phyloP scores from a whole-genome alignment of 1,140 invertebrate genomes.

The Neoseiulus cucumeris region DNA sequence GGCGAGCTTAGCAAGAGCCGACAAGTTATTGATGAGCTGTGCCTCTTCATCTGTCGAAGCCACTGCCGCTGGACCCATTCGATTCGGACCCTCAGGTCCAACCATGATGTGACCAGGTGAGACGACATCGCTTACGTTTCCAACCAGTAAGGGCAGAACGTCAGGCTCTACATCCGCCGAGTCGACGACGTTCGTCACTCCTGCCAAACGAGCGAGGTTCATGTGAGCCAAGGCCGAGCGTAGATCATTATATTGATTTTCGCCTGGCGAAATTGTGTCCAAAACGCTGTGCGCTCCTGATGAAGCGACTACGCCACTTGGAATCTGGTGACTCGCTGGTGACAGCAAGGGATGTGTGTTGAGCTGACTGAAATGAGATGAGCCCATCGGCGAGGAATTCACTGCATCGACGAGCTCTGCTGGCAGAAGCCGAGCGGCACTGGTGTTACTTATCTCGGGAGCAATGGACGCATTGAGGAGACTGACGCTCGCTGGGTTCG shows the following conservation, averaged over 20 bases:
- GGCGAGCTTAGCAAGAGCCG: slow-evolving; percentile 60
- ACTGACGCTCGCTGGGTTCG: not conserved
- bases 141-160: slow-evolving; percentile 34
- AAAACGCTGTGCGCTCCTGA: not conserved
- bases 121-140: slow-evolving; percentile 33
- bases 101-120: slow-evolving; percentile 28
- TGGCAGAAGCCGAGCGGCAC: not conserved
- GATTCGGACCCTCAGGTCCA: slow-evolving; percentile 40
- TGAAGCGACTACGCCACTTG: not conserved
- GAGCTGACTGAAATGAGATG: not conserved
- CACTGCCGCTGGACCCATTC: slow-evolving; percentile 28
- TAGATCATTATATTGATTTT: not conserved
- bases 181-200: no score
- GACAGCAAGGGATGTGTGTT: not conserved
- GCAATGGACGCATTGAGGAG: not conserved
- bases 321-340: not conserved
- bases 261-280: not conserved
- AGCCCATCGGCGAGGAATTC: not conserved
- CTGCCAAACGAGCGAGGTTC: slow-evolving; percentile 18
- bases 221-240: slow-evolving; percentile 17
- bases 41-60: slow-evolving; percentile 16
- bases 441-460: not conserved
- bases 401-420: not conserved
- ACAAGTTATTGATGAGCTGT: slow-evolving; percentile 61
- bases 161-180: not conserved